Evolutionary conservation across 1,140 invertebrate genomes (phyloP).

Genomic region (Laodelphax striatellus): DNA sequence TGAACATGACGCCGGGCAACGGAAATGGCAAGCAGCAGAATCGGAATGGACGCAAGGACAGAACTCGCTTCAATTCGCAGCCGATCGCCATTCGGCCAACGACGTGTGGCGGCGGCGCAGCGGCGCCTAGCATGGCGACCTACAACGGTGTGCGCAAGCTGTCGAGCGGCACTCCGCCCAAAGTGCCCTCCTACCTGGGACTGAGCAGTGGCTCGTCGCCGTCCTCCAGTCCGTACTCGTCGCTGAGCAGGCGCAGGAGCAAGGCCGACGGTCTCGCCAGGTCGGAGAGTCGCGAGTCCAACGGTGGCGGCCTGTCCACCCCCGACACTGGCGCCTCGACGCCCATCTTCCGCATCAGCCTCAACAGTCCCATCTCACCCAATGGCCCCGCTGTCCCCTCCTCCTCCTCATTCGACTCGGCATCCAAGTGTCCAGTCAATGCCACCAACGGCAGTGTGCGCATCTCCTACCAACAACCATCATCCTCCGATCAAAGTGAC

Average conservation of each 20-base stretch:
- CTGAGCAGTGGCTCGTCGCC: constrained; percentile 20
- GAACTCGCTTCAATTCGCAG: constrained; percentile 35
- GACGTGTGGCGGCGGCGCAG: constrained; percentile 30
- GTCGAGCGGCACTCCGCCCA: constrained; percentile 33
- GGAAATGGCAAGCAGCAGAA: constrained; percentile 29
- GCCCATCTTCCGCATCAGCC: constrained; percentile 42
- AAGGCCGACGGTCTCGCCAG: constrained; percentile 25
- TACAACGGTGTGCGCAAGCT: constrained; percentile 31
- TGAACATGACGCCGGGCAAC: constrained; percentile 28
- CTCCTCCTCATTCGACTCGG: constrained; percentile 27
- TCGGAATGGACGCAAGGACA: constrained; percentile 19
- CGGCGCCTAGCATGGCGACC: constrained; percentile 1
- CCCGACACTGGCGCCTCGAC: constrained; percentile 40
- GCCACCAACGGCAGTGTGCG: constrained; percentile 27
- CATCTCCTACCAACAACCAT: constrained; percentile 8
- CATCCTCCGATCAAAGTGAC: background rate
- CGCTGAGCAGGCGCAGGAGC: constrained; percentile 25
- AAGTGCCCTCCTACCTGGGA: constrained; percentile 29
- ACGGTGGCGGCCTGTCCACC: constrained; percentile 35
- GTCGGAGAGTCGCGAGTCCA: constrained; percentile 32
- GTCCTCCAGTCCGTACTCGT: constrained; percentile 27
- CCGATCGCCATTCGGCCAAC: constrained; percentile 42
- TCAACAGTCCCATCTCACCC: constrained; percentile 45
- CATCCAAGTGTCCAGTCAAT: constrained; percentile 24
- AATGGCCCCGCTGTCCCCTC: constrained; percentile 36